Evolutionary conservation across 2,888 invertebrate species (phyloP).

Genomic region (Rhorus exstirpatorius): DNA sequence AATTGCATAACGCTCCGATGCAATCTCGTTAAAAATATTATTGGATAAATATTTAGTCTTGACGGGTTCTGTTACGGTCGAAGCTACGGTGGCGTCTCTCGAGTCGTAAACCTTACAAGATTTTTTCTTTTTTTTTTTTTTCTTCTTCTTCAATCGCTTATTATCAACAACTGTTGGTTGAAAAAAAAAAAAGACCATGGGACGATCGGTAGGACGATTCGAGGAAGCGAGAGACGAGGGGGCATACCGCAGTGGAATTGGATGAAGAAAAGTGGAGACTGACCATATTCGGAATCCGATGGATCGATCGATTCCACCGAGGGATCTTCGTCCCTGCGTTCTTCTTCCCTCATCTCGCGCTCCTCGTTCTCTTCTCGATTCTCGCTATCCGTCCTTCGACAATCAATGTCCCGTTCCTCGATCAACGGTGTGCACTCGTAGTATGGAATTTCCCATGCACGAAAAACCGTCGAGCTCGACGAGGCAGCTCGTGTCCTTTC

Average conservation of each 20-base stretch:
- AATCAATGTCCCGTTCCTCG: slow-evolving; percentile 48
- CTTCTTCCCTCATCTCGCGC: slow-evolving; percentile 31
- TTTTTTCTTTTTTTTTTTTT: slow-evolving; percentile 1
- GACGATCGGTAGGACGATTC: slow-evolving; percentile 7
- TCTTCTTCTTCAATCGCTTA: slow-evolving; percentile 63
- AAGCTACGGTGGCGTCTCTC: slow-evolving; percentile 60
- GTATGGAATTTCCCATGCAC: slow-evolving; percentile 76
- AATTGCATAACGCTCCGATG: slow-evolving; percentile 55
- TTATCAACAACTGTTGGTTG: slow-evolving; percentile 72
- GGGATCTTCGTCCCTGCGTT: slow-evolving; percentile 48
- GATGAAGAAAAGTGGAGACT: slow-evolving; percentile 61
- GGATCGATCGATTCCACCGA: slow-evolving; percentile 59
- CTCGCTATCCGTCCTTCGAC: slow-evolving; percentile 12
- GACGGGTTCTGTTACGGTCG: slow-evolving; percentile 76
- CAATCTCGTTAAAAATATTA: slow-evolving; percentile 61
- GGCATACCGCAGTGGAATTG: slow-evolving; percentile 6
- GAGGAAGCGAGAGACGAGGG: slow-evolving; percentile 16
- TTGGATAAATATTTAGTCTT: slow-evolving; percentile 81
- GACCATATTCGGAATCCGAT: slow-evolving; percentile 69
- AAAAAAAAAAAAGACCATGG: slow-evolving; percentile 39
- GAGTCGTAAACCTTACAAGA: slow-evolving; percentile 49
- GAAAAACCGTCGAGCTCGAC: slow-evolving; percentile 68
- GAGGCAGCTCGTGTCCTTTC: slow-evolving; percentile 1
- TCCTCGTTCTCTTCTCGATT: slow-evolving; percentile 21
- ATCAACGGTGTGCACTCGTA: slow-evolving; percentile 69